Conservation (phyloP, 2,113 vertebrate species). For the Puntigrus tetrazona region DNA sequence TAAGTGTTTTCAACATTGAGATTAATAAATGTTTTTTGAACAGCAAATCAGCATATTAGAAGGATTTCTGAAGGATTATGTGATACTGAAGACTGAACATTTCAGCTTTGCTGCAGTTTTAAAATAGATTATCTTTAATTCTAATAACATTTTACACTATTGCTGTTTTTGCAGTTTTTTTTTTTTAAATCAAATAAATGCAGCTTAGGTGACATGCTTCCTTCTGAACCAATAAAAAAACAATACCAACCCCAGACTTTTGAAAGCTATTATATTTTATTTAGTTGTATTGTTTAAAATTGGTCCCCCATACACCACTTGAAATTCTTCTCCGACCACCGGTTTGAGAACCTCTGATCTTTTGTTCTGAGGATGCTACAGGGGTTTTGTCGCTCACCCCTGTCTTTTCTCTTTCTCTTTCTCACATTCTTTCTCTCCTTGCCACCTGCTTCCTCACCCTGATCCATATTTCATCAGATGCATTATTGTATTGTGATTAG, state of each 20-base stretch:
- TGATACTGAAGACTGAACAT: background rate
- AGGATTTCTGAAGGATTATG: background rate
- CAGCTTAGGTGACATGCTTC: background rate
- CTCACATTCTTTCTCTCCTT: slow-evolving; percentile 8
- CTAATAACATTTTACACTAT: background rate
- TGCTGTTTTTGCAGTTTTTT: background rate
- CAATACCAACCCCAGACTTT: too few species aligned
- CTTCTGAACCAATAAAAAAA: background rate
- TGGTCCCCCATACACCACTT: background rate
- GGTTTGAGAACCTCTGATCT: background rate
- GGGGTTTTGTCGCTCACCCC: background rate
- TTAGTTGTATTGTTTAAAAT: background rate
- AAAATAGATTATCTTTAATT: too few species aligned
- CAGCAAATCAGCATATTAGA: background rate
- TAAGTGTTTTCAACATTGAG: background rate
- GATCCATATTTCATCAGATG: slow-evolving; percentile 57
- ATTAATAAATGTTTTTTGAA: background rate
- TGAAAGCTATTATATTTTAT: background rate
- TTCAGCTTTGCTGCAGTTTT: background rate
- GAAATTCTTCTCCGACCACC: background rate
- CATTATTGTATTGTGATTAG: slow-evolving; percentile 57
- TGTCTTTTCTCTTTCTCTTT: background rate
- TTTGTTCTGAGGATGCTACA: background rate
- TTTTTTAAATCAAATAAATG: background rate
- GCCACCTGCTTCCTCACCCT: slow-evolving; percentile 12